Percentiles rank a stretch among this genome's conserved stretches.
phyloP scores from a whole-genome alignment of 2,113 vertebrate genomes.

The Cairina moschata region DNA sequence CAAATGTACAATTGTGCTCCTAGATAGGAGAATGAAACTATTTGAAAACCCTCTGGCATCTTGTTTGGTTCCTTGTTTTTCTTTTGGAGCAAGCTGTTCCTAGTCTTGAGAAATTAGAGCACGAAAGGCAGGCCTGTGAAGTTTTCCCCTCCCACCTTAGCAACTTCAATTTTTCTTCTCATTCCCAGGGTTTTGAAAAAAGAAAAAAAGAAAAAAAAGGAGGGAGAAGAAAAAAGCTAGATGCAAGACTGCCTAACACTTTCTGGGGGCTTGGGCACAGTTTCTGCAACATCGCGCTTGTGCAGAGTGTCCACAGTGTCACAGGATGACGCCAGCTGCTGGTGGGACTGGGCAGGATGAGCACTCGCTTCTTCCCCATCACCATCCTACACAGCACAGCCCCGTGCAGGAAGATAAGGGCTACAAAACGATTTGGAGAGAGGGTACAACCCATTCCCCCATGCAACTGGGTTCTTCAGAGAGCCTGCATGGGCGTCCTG shows the following conservation, averaged over 20 bases:
- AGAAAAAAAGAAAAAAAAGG: too few species aligned
- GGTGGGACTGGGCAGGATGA: neutral
- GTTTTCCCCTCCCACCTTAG: neutral
- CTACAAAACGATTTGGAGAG: neutral
- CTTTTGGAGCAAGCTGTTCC: neutral
- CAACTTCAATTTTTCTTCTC: neutral
- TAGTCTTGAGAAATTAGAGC: neutral
- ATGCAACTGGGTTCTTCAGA: neutral
- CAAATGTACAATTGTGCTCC: neutral
- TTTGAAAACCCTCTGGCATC: neutral
- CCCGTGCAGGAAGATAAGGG: accelerated
- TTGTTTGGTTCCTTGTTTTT: neutral
- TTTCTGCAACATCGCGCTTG: neutral
- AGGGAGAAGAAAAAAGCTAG: neutral
- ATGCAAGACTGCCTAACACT: neutral
- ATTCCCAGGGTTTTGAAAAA: neutral
- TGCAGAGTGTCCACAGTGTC: accelerated
- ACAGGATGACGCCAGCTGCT: accelerated
- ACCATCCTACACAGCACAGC: accelerated
- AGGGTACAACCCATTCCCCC: neutral
- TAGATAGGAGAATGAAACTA: neutral
- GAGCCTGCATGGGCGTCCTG: neutral
- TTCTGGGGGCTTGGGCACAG: neutral
- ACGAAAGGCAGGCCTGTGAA: neutral
- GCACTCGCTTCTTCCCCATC: accelerated